Percentiles rank a stretch among this genome's conserved stretches.
phyloP scores from a whole-genome alignment of 2,888 invertebrate genomes.

The Archips xylosteana region DNA sequence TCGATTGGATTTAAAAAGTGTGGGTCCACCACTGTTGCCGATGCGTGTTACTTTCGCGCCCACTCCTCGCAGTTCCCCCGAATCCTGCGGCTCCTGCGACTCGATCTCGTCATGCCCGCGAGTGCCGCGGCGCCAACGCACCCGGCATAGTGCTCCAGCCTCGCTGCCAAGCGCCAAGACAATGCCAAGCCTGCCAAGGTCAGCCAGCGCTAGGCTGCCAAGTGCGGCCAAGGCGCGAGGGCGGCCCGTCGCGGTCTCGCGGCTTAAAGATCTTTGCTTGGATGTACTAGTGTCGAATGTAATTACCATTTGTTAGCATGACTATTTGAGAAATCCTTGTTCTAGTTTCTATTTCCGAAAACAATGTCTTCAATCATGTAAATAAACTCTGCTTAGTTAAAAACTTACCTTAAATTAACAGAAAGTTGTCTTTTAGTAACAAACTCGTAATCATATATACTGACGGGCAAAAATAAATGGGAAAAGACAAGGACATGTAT shows the following conservation, averaged over 20 bases:
- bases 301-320: conserved; percentile 44
- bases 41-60: conserved; percentile 78
- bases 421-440: background rate
- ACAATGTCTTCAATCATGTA: background rate
- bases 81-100: conserved; percentile 50
- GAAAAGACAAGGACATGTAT: too few species aligned
- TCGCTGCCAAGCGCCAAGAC: conserved; percentile 45
- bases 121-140: conserved; percentile 53
- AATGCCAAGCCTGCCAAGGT: conserved; percentile 47
- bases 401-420: too few species aligned
- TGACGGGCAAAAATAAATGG: too few species aligned
- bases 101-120: conserved; percentile 47
- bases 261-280: conserved; percentile 83
- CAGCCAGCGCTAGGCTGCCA: conserved; percentile 49
- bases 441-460: background rate
- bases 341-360: conserved; percentile 8
- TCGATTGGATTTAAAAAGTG: background rate
- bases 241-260: conserved; percentile 72
- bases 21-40: conserved; percentile 35
- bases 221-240: conserved; percentile 51
- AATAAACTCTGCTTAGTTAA: background rate
- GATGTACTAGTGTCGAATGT: conserved; percentile 85
- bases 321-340: conserved; percentile 14
- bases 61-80: conserved; percentile 66
- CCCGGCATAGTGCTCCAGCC: conserved; percentile 48